Base-by-base conservation (phyloP, 1,140 invertebrate genomes). In the Chrysopa pallens region DNA sequence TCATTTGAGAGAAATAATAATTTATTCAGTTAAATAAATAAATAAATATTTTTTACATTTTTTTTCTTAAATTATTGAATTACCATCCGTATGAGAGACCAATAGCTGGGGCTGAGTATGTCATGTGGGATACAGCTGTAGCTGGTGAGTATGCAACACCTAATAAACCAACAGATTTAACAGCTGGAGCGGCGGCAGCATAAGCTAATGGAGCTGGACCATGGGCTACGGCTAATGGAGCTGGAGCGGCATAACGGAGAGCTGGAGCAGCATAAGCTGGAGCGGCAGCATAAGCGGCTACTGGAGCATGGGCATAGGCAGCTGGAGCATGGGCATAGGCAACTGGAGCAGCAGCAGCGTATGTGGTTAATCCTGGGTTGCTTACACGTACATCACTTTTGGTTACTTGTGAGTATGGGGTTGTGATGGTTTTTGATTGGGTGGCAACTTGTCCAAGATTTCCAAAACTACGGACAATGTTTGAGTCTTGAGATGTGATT, bases 371-470 rank as follows among this genome's bases (percentile, higher is more conserved):
- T 2, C 65, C 67, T 8, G 72, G 69, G 52, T 73, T 73, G 59
- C 64, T 72, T 4, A 72, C 66, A 31, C 74, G 61, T 8, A 72
- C 59, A 42, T 75, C 73, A 27, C 68, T 59, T 46, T 70, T 71
- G 57, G 72, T 72, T 38, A 70, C 70, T 50, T 67, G 73, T 12
- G 74, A 77, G 60, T 73, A 76, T 6, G 74, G 71, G 3, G 74
- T 76, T 50, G 73, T 69, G 33, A 79, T 65, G 29, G 73, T 66
- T 49, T 76, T 73, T 3, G 68, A 64, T 49, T 75, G 68, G 14
- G 69, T 70, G 3, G 72, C 70, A 13, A 76, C 61, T 53, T 69
- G 56, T 23, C 68, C 69, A 15, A 75, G 55, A 52, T 76, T 75
- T 44, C 68, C 73, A 0, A 61, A 61, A 46, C 67, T 70, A 23